Conservation (phyloP, 2,113 vertebrate species). For the Pomatorhinus ruficollis region DNA sequence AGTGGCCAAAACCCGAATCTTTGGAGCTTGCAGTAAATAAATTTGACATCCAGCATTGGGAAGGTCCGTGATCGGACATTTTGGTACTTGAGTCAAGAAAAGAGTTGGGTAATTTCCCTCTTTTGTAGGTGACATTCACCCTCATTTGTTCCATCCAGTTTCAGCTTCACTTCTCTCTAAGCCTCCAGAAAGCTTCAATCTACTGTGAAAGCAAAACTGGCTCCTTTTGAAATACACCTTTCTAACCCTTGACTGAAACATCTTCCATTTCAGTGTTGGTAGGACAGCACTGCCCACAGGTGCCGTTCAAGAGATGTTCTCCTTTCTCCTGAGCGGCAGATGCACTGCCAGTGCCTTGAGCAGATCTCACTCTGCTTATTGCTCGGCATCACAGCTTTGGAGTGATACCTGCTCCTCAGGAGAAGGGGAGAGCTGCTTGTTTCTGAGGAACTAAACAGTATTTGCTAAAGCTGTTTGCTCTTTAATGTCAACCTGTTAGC, state of each 20-base stretch:
- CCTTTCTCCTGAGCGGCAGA: background rate
- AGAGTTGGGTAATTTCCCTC: background rate
- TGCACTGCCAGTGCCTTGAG: background rate
- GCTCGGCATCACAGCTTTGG: background rate
- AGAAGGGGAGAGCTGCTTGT: background rate
- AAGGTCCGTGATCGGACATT: background rate
- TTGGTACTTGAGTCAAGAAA: background rate
- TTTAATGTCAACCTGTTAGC: background rate
- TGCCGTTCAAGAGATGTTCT: background rate
- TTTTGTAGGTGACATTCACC: background rate
- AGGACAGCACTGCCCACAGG: background rate
- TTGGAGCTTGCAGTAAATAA: background rate
- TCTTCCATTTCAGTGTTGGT: background rate
- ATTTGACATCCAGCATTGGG: background rate
- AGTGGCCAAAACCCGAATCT: background rate
- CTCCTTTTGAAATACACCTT: background rate
- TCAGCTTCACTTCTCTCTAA: background rate
- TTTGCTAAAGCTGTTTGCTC: background rate
- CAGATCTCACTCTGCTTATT: background rate
- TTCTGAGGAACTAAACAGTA: background rate
- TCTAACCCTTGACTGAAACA: background rate
- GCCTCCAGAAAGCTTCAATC: background rate
- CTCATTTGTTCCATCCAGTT: constrained; percentile 28
- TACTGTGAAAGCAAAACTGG: background rate
- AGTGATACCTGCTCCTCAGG: background rate